These are phyloP conservation scores for Armadillidium nasatum DNA, from an alignment of 1,140 invertebrate species.

Conservation along the genomic window DNA sequence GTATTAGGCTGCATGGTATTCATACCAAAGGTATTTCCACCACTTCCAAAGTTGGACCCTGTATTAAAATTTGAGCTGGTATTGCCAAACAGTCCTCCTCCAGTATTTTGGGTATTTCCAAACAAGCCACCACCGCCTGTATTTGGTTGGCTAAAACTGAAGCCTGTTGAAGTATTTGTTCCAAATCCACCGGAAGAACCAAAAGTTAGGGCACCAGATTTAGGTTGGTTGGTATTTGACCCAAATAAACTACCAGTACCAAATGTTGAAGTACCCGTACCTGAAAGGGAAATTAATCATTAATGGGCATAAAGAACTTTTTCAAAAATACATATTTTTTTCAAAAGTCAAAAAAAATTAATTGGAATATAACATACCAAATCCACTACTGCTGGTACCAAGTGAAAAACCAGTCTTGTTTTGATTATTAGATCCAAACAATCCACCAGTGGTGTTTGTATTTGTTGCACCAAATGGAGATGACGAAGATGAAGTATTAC, in stretches of 20 bases:
- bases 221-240: slow-evolving; percentile 48
- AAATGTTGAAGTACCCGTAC: slow-evolving; percentile 49
- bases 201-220: slow-evolving; percentile 44
- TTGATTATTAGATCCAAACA: slow-evolving; percentile 44
- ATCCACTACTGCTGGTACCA: slow-evolving; percentile 49
- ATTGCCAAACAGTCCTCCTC: slow-evolving; percentile 43
- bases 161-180: slow-evolving; percentile 25
- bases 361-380: slow-evolving; percentile 30
- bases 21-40: slow-evolving; percentile 32
- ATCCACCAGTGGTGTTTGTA: slow-evolving; percentile 34
- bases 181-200: slow-evolving; percentile 44
- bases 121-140: slow-evolving; percentile 58
- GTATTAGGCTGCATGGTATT: background rate
- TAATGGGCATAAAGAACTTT: background rate
- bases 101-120: slow-evolving; percentile 51
- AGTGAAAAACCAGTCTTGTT: slow-evolving; percentile 48
- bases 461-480: slow-evolving; percentile 37
- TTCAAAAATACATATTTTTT: background rate
- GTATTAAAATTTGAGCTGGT: slow-evolving; percentile 27
- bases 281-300: background rate
- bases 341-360: background rate
- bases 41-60: slow-evolving; percentile 42
- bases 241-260: slow-evolving; percentile 51
- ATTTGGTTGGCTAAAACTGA: slow-evolving; percentile 48
- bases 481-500: slow-evolving; percentile 51